A percentile compares a stretch with the other conserved stretches of the same genome.
These are phyloP conservation scores for Heliothis subflexa DNA, from an alignment of 1,140 invertebrate species.

Conservation along the genomic window DNA sequence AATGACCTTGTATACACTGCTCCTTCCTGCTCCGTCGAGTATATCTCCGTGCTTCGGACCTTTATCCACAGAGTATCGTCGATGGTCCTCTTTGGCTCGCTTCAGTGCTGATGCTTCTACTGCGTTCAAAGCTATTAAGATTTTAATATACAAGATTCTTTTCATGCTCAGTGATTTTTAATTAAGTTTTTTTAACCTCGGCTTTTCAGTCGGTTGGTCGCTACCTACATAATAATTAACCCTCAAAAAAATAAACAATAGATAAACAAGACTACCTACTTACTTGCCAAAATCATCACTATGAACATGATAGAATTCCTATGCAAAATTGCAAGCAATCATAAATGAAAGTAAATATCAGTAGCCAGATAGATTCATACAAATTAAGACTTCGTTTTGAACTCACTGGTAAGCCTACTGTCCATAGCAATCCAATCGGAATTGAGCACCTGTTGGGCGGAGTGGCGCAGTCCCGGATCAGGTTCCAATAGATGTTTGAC, in stretches of 20 bases:
- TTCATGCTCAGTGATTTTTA: neutral
- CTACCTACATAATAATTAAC: too few relatives aligned
- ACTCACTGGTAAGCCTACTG: slow-evolving; percentile 79
- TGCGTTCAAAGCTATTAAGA: slow-evolving; percentile 71
- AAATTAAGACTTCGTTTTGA: slow-evolving; percentile 18
- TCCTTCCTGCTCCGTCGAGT: slow-evolving; percentile 63
- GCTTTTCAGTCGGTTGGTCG: too few relatives aligned
- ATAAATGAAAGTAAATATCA: neutral
- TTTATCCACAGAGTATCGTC: slow-evolving; percentile 58
- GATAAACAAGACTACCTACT: too few relatives aligned
- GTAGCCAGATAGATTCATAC: neutral
- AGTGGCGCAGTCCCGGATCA: slow-evolving; percentile 77
- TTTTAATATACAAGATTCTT: neutral
- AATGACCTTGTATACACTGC: slow-evolving; percentile 69
- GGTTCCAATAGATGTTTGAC: slow-evolving; percentile 89
- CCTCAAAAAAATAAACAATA: too few relatives aligned
- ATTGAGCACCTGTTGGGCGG: slow-evolving; percentile 67
- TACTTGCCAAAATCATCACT: too few relatives aligned
- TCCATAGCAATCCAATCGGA: slow-evolving; percentile 85
- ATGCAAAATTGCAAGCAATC: neutral
- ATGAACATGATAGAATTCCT: too few relatives aligned
- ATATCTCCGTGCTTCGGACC: slow-evolving; percentile 74
- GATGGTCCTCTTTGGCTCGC: slow-evolving; percentile 75
- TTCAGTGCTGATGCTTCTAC: slow-evolving; percentile 79
- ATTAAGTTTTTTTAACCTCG: neutral